Evolutionary conservation across 2,888 invertebrate species (phyloP).

Genomic region (Spicauda simplicius): DNA sequence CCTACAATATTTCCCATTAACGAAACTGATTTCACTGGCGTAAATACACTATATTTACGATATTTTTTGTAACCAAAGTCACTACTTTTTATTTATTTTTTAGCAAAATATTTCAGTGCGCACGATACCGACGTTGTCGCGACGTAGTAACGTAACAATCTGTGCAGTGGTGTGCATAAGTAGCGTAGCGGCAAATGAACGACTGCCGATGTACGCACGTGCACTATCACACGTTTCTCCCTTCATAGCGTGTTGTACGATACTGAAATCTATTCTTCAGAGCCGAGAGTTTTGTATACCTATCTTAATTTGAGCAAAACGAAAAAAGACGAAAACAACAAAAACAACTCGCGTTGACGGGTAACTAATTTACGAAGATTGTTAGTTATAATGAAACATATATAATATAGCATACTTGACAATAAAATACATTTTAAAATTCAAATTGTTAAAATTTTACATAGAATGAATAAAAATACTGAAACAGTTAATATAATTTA

Average conservation of each 20-base stretch:
- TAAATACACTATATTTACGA: background rate
- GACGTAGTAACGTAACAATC: constrained; percentile 19
- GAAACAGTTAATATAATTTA: no score
- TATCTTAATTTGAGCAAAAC: background rate
- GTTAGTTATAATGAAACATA: background rate
- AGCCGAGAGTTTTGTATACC: background rate
- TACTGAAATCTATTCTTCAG: background rate
- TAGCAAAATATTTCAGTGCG: constrained; percentile 11
- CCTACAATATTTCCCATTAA: background rate
- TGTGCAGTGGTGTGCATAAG: constrained; percentile 4
- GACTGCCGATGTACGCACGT: constrained; percentile 18
- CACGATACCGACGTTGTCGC: constrained; percentile 18
- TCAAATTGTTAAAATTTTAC: no score
- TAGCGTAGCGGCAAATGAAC: constrained; percentile 5
- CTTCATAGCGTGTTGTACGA: background rate
- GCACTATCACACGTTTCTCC: constrained; percentile 21
- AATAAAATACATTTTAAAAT: no score
- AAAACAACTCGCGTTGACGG: background rate
- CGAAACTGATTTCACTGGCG: constrained; percentile 4
- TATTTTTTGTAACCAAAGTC: background rate
- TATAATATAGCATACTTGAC: no score
- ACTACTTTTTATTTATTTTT: background rate
- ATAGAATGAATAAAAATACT: no score
- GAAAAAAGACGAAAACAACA: background rate
- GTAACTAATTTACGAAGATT: background rate